Percentiles rank a stretch among this genome's conserved stretches.
Conservation (phyloP, 2,888 invertebrate species). For the Pterobdella sp. region DNA sequence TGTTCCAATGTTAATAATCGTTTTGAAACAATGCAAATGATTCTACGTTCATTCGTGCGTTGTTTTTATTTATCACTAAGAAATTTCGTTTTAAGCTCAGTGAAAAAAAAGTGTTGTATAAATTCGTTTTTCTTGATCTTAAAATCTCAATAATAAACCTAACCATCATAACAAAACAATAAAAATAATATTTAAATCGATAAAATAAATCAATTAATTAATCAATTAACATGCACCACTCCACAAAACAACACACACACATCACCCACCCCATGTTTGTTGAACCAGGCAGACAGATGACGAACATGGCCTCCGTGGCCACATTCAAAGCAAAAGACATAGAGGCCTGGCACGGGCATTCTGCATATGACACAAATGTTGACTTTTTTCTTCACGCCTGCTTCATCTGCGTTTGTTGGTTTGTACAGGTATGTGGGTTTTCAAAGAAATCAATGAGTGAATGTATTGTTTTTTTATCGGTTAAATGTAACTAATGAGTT, state of each 20-base stretch:
- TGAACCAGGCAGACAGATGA: slow-evolving; percentile 77
- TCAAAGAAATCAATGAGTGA: background rate
- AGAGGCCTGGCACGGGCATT: slow-evolving; percentile 64
- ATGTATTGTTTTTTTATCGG: no score
- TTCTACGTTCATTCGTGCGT: no score
- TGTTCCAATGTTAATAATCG: no score
- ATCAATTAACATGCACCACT: background rate
- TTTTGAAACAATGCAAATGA: no score
- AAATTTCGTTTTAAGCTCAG: background rate
- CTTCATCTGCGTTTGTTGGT: background rate
- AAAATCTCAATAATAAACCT: no score
- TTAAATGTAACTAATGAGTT: no score
- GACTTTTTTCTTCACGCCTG: background rate
- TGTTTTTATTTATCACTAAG: no score
- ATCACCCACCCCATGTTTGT: slow-evolving; percentile 64
- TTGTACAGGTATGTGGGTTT: background rate
- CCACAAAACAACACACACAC: background rate
- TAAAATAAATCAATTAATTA: background rate
- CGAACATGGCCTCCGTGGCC: slow-evolving; percentile 84
- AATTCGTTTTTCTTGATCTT: no score
- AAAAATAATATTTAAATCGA: background rate
- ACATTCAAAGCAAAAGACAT: slow-evolving; percentile 78
- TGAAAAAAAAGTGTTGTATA: no score
- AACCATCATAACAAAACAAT: no score
- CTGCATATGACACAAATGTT: slow-evolving; percentile 69